Base-by-base conservation (phyloP, 2,113 vertebrate species). In the Propithecus coquereli region DNA sequence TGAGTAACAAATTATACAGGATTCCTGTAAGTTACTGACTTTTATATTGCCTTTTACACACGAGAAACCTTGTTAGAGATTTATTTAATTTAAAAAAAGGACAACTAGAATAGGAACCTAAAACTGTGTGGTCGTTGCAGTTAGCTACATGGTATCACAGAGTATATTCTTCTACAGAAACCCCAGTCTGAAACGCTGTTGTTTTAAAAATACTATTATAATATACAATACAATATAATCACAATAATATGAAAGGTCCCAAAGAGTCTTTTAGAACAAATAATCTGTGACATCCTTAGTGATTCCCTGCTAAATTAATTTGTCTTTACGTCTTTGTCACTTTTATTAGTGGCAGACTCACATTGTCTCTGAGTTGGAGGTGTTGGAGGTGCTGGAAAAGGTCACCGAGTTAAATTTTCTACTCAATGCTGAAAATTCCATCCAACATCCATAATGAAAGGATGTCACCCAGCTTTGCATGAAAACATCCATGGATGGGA, bases 31-130 rank as follows among this genome's bases (percentile, higher is more conserved):
- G 59, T 81, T 85, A 88, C 2, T 73, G 47, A 86, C 66, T 87
- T 94, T 90, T 74, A 54, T 22, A 88, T 77, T 96, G 66, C 61
- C 40, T 89, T 91, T 76, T 65, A 92, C 83, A 73, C 4, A 9
- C 37, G 81, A 86, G 59, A 91, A 91, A 74, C 34, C 70, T 23
- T 20, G 7, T 17, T 47, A 37, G 43, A 63, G 50, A 94, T 82
- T 40, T 79, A 22, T n/a, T 76, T 83, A 68, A 79, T 37, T 86
- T 89, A 83, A 59, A 61, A n/a, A 83, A 96, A 91, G 50, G 52
- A 85, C 34, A 93, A 71, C n/a, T n/a, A 66, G 43, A 89, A 61
- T 70, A 74, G 37, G 30, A 71, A 91, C 34, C 18, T 70, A 66
- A 94, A 96, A 87, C 40, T 77, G 8, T 45, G 37, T 63, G 34